phyloP scores from a whole-genome alignment of 1,140 invertebrate genomes.

The Philotrypesis tridentata region DNA sequence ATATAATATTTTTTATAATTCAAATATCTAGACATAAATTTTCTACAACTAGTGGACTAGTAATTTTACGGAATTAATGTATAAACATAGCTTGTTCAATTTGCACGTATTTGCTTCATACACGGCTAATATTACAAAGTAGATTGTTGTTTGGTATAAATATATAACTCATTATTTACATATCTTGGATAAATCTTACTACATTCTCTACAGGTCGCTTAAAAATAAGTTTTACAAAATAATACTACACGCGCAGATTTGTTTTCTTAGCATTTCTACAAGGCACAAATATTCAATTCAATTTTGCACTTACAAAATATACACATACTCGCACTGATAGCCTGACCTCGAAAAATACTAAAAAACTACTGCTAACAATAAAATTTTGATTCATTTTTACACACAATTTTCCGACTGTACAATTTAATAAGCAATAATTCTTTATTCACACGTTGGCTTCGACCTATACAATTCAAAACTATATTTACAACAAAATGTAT shows the following conservation, averaged over 20 bases:
- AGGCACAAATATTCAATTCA: slow-evolving; percentile 28
- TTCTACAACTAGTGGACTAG: slow-evolving; percentile 49
- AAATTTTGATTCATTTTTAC: no score
- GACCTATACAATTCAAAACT: no score
- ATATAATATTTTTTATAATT: slow-evolving; percentile 45
- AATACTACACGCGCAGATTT: neutral
- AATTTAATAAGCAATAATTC: no score
- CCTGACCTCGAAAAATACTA: neutral
- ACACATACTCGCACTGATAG: neutral
- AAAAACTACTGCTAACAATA: no score
- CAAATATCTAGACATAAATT: slow-evolving; percentile 32
- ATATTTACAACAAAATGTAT: slow-evolving; percentile 50
- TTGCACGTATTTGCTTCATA: neutral
- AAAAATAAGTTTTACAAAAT: neutral
- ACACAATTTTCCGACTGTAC: no score
- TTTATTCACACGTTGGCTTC: no score
- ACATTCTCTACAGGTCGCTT: neutral
- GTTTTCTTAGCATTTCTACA: neutral
- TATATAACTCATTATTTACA: slow-evolving; percentile 9
- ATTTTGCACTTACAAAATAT: slow-evolving; percentile 1
- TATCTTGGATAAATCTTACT: neutral
- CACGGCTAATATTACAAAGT: neutral
- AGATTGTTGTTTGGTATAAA: neutral
- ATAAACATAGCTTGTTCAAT: slow-evolving; percentile 16
- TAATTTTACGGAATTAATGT: slow-evolving; percentile 19